phyloP scores from a whole-genome alignment of 1,140 invertebrate genomes.

The Calycopis cecrops region DNA sequence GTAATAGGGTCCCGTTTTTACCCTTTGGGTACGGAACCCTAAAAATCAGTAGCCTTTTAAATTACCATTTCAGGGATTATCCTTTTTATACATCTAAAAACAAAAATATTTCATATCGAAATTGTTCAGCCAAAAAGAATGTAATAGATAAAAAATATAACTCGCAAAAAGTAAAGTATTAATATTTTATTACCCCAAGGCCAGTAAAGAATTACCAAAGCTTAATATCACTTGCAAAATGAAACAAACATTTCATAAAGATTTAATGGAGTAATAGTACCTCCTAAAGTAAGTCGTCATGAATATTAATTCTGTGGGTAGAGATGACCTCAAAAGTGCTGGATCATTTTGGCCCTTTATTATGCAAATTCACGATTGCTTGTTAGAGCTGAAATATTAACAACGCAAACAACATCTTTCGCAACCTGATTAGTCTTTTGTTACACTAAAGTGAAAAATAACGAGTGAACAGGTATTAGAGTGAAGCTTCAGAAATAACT shows the following conservation, averaged over 20 bases:
- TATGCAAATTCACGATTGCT: slow-evolving; percentile 34
- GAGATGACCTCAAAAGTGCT: slow-evolving; percentile 18
- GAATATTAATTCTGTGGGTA: slow-evolving; percentile 24
- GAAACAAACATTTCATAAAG: slow-evolving; percentile 12
- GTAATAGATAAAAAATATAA: no score
- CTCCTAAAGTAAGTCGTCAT: slow-evolving; percentile 11
- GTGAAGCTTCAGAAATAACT: not conserved
- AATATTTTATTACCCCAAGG: no score
- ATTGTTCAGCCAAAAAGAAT: no score
- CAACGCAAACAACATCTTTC: slow-evolving; percentile 7
- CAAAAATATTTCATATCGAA: no score
- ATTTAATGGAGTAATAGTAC: slow-evolving; percentile 9
- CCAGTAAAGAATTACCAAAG: no score
- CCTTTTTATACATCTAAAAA: no score
- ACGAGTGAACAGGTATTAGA: not conserved
- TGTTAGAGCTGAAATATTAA: slow-evolving; percentile 16
- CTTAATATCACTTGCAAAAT: not conserved
- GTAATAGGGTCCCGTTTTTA: no score
- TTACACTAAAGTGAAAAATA: slow-evolving; percentile 10
- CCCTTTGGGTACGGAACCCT: no score
- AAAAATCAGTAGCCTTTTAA: no score
- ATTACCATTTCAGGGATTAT: no score
- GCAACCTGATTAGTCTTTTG: slow-evolving; percentile 12
- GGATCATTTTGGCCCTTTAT: slow-evolving; percentile 24
- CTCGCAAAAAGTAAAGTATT: no score